These are phyloP conservation scores for Xestobium rufovillosum DNA, from an alignment of 2,888 invertebrate species.

Conservation along the genomic window DNA sequence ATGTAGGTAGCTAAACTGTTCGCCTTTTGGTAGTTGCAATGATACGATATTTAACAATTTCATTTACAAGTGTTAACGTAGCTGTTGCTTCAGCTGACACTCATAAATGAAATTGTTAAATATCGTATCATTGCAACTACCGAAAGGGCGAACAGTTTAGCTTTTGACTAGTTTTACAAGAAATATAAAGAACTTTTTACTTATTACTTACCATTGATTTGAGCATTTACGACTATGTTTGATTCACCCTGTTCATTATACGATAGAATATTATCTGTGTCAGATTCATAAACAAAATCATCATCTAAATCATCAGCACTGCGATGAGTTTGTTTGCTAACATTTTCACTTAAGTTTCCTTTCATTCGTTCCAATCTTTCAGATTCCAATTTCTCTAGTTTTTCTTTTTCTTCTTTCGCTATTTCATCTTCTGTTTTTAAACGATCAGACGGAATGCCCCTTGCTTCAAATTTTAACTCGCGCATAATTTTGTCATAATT, in stretches of 20 bases:
- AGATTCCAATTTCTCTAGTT: slow-evolving; percentile 67
- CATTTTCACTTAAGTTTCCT: slow-evolving; percentile 41
- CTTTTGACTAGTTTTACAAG: no score
- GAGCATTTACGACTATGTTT: slow-evolving; percentile 37
- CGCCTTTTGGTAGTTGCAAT: no score
- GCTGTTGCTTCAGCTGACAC: background rate
- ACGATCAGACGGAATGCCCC: slow-evolving; percentile 71
- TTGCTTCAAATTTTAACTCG: slow-evolving; percentile 74
- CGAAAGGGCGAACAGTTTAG: no score
- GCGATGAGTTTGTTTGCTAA: slow-evolving; percentile 54
- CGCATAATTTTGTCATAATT: slow-evolving; percentile 78
- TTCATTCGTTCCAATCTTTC: slow-evolving; percentile 75
- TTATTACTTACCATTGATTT: slow-evolving; percentile 35
- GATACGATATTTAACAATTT: no score
- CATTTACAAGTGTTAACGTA: no score
- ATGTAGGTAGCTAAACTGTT: no score
- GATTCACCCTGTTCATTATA: slow-evolving; percentile 37
- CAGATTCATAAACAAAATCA: slow-evolving; percentile 59
- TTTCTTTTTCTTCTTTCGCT: slow-evolving; percentile 69
- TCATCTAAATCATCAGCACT: slow-evolving; percentile 85
- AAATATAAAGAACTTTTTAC: no score
- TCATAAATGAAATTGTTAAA: no score
- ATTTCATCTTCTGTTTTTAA: slow-evolving; percentile 78
- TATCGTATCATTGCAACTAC: no score
- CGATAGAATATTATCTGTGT: slow-evolving; percentile 36